A percentile compares a stretch with the other conserved stretches of the same genome.
These are phyloP conservation scores for Hyaena hyaena DNA, from an alignment of 2,113 vertebrate genomes.

Conservation along the genomic window DNA sequence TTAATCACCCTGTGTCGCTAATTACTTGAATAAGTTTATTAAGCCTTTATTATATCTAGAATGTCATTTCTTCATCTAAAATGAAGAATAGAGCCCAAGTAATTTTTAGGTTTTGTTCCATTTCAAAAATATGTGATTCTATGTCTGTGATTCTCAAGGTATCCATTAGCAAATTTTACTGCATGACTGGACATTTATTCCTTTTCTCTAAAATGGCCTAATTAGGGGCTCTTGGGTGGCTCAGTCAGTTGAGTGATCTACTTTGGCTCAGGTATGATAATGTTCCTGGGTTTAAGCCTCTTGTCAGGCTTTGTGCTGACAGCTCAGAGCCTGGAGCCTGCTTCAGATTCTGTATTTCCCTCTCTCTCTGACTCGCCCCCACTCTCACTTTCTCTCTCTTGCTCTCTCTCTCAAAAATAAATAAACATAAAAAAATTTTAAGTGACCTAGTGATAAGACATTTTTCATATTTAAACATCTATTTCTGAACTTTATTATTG, in stretches of 20 bases:
- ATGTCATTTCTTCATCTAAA: not conserved
- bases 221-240: not conserved
- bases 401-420: too few species aligned
- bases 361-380: too few species aligned
- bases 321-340: too few species aligned
- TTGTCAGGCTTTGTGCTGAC: too few species aligned
- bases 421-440: not conserved
- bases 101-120: not conserved
- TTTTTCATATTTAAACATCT: not conserved
- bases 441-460: not conserved
- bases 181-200: not conserved
- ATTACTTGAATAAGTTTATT: not conserved
- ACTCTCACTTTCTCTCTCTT: too few species aligned
- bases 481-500: not conserved
- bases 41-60: not conserved
- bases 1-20: not conserved
- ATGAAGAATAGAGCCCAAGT: not conserved
- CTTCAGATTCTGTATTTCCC: too few species aligned
- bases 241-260: too few species aligned
- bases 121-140: not conserved
- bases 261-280: too few species aligned
- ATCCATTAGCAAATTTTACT: not conserved
- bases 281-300: too few species aligned
- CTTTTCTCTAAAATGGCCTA: not conserved
- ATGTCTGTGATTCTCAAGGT: not conserved